Conservation (phyloP, 2,113 vertebrate species). For the Hemicordylus capensis region DNA sequence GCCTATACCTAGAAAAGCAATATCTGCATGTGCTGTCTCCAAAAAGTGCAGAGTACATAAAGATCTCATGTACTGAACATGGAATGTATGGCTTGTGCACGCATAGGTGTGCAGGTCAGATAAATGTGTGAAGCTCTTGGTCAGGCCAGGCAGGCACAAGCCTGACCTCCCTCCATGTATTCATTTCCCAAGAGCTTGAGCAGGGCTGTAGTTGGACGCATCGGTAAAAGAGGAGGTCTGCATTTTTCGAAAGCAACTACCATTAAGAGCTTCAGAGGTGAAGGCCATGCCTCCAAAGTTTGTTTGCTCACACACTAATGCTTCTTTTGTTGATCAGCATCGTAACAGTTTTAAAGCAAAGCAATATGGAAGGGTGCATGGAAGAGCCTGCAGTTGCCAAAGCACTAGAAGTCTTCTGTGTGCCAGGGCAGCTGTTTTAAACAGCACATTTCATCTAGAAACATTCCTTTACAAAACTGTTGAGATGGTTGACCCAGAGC, state of each 20-base stretch:
- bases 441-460: neutral
- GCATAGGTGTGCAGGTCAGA: neutral
- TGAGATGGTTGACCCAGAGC: neutral
- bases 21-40: no score
- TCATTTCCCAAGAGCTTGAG: neutral
- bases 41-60: neutral
- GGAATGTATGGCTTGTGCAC: neutral
- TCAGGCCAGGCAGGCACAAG: neutral
- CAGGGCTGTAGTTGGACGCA: neutral
- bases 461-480: neutral
- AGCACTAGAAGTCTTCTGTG: rapidly evolving
- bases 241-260: neutral
- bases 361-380: neutral
- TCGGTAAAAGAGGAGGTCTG: no score
- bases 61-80: neutral
- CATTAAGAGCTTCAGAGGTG: neutral
- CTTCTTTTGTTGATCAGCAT: neutral
- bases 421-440: neutral
- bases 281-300: neutral
- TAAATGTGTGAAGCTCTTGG: no score
- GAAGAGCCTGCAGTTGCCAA: neutral
- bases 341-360: neutral
- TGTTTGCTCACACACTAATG: neutral
- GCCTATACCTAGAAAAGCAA: neutral
- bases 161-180: neutral